phyloP scores from a whole-genome alignment of 2,113 vertebrate genomes.

The Lophius piscatorius region DNA sequence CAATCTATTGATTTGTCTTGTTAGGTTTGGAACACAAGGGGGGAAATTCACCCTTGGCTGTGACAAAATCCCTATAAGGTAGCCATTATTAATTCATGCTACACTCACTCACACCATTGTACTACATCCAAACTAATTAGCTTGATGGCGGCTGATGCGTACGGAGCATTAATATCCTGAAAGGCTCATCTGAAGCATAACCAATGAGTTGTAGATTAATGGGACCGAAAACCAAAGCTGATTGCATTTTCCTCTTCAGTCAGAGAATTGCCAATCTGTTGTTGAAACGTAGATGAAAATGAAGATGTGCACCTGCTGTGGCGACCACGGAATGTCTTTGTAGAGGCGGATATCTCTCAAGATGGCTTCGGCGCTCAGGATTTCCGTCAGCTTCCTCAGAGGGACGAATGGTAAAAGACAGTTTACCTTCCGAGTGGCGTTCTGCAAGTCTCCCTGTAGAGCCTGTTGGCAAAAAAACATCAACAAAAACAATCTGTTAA shows the following conservation, averaged over 20 bases:
- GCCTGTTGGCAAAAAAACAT: slow-evolving; percentile 59
- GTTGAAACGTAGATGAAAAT: slow-evolving; percentile 16
- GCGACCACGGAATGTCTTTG: slow-evolving; percentile 80
- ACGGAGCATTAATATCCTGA: slow-evolving; percentile 77
- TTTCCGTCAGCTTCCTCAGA: slow-evolving; percentile 79
- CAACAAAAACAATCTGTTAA: neutral
- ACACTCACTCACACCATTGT: slow-evolving; percentile 73
- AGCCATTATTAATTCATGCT: slow-evolving; percentile 79
- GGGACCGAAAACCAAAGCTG: slow-evolving; percentile 44
- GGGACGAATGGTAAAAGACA: slow-evolving; percentile 86
- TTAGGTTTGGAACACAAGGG: slow-evolving; percentile 55
- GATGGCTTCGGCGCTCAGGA: slow-evolving; percentile 65
- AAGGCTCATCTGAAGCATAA: slow-evolving; percentile 73
- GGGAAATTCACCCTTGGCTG: slow-evolving; percentile 70
- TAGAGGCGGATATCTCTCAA: slow-evolving; percentile 72
- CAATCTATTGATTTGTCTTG: slow-evolving; percentile 46
- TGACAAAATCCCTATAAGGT: slow-evolving; percentile 77
- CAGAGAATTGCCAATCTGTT: slow-evolving; percentile 14
- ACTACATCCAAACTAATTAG: slow-evolving; percentile 81
- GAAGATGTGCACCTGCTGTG: slow-evolving; percentile 83
- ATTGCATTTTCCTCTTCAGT: slow-evolving; percentile 41
- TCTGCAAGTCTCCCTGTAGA: slow-evolving; percentile 40
- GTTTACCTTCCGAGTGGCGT: slow-evolving; percentile 68
- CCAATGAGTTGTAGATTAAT: slow-evolving; percentile 70
- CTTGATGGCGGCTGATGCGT: slow-evolving; percentile 75